These are phyloP conservation scores for Psammodynastes pulverulentus DNA, from an alignment of 2,113 vertebrate genomes.

Conservation along the genomic window DNA sequence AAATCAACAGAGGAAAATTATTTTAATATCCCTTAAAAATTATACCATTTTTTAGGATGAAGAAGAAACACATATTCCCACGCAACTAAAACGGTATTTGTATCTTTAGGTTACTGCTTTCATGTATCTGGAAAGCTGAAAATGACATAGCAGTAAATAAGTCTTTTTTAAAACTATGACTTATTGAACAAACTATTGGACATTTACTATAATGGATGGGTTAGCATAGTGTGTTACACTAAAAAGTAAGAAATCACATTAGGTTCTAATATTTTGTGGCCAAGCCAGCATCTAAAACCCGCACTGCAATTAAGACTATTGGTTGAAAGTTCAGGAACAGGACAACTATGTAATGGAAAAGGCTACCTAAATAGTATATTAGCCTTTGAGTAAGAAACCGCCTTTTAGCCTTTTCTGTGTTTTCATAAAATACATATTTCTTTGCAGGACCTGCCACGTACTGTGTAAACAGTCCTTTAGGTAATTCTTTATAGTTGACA, in stretches of 20 bases:
- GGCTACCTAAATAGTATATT: conserved; percentile 17
- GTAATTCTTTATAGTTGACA: conserved; percentile 34
- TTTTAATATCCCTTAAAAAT: not conserved
- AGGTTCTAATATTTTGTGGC: not conserved
- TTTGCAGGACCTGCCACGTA: conserved; percentile 27
- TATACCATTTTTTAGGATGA: not conserved
- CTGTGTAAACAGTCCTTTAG: conserved; percentile 29
- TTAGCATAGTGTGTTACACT: not conserved
- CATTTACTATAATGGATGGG: not conserved
- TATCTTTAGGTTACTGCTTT: not conserved
- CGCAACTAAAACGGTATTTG: not conserved
- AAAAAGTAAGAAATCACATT: not conserved
- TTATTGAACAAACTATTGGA: not conserved
- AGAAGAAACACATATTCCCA: not conserved
- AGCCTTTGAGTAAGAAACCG: conserved; percentile 27
- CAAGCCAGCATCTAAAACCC: not conserved
- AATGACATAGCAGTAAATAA: not conserved
- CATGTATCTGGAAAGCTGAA: not conserved
- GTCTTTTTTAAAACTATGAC: not conserved
- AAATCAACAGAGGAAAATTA: not conserved
- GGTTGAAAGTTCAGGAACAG: conserved; percentile 18
- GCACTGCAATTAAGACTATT: not conserved
- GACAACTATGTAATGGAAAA: conserved; percentile 14
- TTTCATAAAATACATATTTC: conserved; percentile 32
- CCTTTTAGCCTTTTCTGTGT: conserved; percentile 29